Evolutionary conservation across 2,888 invertebrate genomes (phyloP).

Genomic region (Lapara coniferarum): DNA sequence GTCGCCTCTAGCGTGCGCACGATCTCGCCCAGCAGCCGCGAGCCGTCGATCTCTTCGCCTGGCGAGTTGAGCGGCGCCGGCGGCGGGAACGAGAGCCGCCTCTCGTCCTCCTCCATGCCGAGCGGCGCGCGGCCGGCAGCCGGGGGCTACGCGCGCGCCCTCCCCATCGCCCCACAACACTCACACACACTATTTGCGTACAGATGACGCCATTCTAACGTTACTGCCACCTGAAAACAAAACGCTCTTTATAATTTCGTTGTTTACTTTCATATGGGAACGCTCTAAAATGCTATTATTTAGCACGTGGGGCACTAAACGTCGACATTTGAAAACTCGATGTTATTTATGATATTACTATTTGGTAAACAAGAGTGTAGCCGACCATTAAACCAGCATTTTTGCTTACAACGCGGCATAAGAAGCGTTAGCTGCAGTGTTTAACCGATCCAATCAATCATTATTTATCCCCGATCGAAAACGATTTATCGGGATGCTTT

Average conservation of each 20-base stretch:
- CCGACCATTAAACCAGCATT: constrained; percentile 33
- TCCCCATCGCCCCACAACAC: constrained; percentile 60
- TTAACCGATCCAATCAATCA: constrained; percentile 12
- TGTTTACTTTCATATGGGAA: constrained; percentile 25
- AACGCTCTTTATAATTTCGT: constrained; percentile 34
- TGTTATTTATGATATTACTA: constrained; percentile 38
- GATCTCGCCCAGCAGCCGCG: constrained; percentile 77
- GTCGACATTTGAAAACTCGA: constrained; percentile 36
- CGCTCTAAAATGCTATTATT: constrained; percentile 34
- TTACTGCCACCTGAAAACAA: constrained; percentile 72
- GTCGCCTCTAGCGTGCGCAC: constrained; percentile 79
- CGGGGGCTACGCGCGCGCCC: constrained; percentile 67
- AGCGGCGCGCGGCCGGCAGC: constrained; percentile 50
- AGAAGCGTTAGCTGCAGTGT: constrained; percentile 8
- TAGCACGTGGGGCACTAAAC: constrained; percentile 36
- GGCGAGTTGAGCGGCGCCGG: constrained; percentile 81
- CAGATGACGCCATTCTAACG: constrained; percentile 67
- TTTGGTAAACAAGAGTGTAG: constrained; percentile 39
- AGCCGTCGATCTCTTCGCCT: constrained; percentile 81
- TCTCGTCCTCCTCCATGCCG: constrained; percentile 81
- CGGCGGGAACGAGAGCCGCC: constrained; percentile 81
- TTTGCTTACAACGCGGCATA: constrained; percentile 23
- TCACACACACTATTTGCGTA: constrained; percentile 67
- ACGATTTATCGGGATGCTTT: constrained; percentile 30
- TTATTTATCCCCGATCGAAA: constrained; percentile 36